Evolutionary conservation across 2,113 vertebrate species (phyloP).

Genomic region (Mustelus asterias): DNA sequence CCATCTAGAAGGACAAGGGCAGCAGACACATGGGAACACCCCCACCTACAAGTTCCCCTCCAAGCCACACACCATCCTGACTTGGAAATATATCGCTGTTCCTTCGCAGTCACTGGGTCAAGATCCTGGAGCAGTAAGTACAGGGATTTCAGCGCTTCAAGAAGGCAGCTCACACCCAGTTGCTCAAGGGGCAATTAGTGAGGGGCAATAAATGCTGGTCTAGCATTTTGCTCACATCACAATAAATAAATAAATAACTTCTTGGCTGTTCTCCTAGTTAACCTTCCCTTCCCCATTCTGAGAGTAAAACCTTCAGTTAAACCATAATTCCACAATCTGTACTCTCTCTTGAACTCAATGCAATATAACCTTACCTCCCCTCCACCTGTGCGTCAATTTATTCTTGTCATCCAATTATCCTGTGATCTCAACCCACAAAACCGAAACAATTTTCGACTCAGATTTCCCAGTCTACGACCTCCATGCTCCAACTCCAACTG

Average conservation of each 20-base stretch:
- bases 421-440: not conserved
- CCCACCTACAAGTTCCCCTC: not conserved
- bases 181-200: not conserved
- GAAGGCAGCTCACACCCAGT: not conserved
- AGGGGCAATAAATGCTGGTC: not conserved
- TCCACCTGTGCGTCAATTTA: not conserved
- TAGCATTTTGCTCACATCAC: not conserved
- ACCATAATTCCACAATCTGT: too few relatives aligned
- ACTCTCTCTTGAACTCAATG: too few relatives aligned
- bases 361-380: too few relatives aligned
- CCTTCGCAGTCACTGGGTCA: not conserved
- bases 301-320: not conserved
- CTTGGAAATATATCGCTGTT: not conserved
- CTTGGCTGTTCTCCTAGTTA: not conserved
- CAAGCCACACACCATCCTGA: not conserved
- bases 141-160: not conserved
- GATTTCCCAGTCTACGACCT: not conserved
- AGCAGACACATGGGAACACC: not conserved
- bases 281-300: not conserved
- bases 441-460: not conserved
- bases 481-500: not conserved
- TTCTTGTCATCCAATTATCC: not conserved
- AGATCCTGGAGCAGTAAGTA: not conserved
- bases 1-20: not conserved
- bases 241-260: not conserved